A percentile compares a stretch with the other conserved stretches of the same genome.
Conservation (phyloP, 2,888 invertebrate genomes). For the Dromius quadrimaculatus region DNA sequence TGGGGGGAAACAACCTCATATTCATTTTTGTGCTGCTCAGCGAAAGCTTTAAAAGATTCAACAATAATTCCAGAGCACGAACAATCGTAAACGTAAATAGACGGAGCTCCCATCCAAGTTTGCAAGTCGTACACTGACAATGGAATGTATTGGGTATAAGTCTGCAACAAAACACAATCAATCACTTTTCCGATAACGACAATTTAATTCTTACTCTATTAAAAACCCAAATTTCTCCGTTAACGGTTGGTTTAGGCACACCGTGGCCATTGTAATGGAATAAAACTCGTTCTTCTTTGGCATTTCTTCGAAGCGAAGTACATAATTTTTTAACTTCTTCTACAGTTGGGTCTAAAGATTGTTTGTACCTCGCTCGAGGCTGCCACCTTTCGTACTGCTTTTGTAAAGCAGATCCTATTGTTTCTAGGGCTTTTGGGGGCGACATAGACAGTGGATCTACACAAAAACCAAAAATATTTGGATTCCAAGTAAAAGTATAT, state of each 20-base stretch:
- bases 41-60: constrained; percentile 89
- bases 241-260: constrained; percentile 96
- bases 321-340: constrained; percentile 99
- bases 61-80: constrained; percentile 98
- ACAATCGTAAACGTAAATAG: constrained; percentile 99
- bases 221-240: constrained; percentile 99
- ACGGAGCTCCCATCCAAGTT: constrained; percentile 99
- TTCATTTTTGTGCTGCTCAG: constrained; percentile 90
- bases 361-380: constrained; percentile 96
- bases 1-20: constrained; percentile 69
- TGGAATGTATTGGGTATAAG: constrained; percentile 99
- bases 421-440: constrained; percentile 91
- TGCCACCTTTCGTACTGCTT: constrained; percentile 99
- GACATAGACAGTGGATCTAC: constrained; percentile 89
- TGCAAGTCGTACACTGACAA: constrained; percentile 98
- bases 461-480: constrained; percentile 13
- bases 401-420: constrained; percentile 91
- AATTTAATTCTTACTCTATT: constrained; percentile 78
- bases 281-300: constrained; percentile 97
- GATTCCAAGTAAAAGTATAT: background rate
- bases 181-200: too few relatives aligned
- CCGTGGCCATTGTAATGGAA: constrained; percentile 99
- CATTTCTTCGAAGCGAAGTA: constrained; percentile 92
- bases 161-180: constrained; percentile 70
- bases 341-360: constrained; percentile 95